Conservation (phyloP, 2,888 invertebrate genomes). For the Emmelina monodactyla region DNA sequence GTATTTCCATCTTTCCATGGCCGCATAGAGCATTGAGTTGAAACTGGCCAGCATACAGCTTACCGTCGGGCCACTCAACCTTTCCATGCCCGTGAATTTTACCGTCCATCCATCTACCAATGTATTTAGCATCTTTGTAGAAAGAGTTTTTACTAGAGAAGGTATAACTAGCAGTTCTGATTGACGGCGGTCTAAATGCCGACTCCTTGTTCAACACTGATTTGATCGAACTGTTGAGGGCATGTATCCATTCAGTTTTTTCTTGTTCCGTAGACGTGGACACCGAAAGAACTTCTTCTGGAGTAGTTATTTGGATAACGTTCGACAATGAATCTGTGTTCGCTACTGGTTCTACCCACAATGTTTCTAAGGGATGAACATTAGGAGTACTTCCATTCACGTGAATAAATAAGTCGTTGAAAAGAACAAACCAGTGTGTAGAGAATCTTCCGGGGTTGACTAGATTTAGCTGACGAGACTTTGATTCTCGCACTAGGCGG, state of each 20-base stretch:
- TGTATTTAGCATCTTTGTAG: constrained; percentile 81
- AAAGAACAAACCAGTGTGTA: constrained; percentile 80
- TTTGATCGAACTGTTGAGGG: constrained; percentile 77
- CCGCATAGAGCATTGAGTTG: constrained; percentile 77
- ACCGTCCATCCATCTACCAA: constrained; percentile 83
- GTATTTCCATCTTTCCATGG: constrained; percentile 73
- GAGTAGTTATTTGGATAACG: constrained; percentile 74
- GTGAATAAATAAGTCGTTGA: constrained; percentile 84
- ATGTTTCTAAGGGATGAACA: constrained; percentile 72
- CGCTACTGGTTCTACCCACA: constrained; percentile 82
- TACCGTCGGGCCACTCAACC: constrained; percentile 83
- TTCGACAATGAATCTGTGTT: constrained; percentile 71
- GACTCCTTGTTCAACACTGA: constrained; percentile 69
- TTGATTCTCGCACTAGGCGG: constrained; percentile 81
- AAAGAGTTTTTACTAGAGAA: constrained; percentile 73
- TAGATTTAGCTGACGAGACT: constrained; percentile 72
- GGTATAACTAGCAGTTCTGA: constrained; percentile 75
- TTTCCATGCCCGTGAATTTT: constrained; percentile 86
- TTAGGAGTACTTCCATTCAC: constrained; percentile 72
- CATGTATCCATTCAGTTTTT: constrained; percentile 82
- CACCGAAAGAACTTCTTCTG: constrained; percentile 79
- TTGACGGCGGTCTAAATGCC: constrained; percentile 72
- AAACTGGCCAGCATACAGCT: constrained; percentile 82
- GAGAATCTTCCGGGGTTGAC: constrained; percentile 77
- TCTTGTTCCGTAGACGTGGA: constrained; percentile 71